Evolutionary conservation across 2,797 vertebrate genomes (phyloP), one percentile per base, ranked within the genome.

Genomic region (Urophycis tenuis): DNA sequence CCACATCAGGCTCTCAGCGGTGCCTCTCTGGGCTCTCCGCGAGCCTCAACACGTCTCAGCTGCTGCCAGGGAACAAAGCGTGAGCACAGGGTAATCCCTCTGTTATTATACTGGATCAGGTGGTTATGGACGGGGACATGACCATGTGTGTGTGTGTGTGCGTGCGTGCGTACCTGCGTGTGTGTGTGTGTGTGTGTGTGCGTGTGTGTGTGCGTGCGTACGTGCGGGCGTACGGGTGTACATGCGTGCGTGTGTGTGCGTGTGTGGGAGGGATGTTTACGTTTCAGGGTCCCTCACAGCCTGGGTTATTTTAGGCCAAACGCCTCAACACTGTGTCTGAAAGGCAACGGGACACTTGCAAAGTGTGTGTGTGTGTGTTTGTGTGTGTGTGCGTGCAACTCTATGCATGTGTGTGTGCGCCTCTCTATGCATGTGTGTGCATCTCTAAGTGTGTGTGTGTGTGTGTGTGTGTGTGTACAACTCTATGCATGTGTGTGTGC

Each of bases 1-100:
- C 79, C 78, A 10, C 22, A 84, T 74, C 12, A 2, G 73, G 85
- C 87, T 89, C 85, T 9, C 64, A 14, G 25, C 64, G 7, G 64
- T 60, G 14, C 12, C 11, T 36, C 39, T 41, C 39, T 3, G 11
- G 5, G 39, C 12, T 12, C 12, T 12, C 39, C 17, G 39, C 39
- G 3, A 0, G 39, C 2, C 25, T 5, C n/a, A 25, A 25, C 64
- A 2, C 2, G 25, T 22, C 64, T 69, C 5, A 14, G 25, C 3
- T 25, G n/a, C 45, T n/a, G 1, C 3, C 17, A 53, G 17, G 45
- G 8, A 22, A 22, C 45, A 53, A 7, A 12, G 45, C 45, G 30
- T 3, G 1, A 3, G 11, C 67, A 69, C 7, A 12, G 2, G 29
- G 5, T 70, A 15, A 70, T 39, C 35, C 22, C 35, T 36, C 31